Base-by-base conservation (phyloP, 2,113 vertebrate genomes). In the Tetrao urogallus region DNA sequence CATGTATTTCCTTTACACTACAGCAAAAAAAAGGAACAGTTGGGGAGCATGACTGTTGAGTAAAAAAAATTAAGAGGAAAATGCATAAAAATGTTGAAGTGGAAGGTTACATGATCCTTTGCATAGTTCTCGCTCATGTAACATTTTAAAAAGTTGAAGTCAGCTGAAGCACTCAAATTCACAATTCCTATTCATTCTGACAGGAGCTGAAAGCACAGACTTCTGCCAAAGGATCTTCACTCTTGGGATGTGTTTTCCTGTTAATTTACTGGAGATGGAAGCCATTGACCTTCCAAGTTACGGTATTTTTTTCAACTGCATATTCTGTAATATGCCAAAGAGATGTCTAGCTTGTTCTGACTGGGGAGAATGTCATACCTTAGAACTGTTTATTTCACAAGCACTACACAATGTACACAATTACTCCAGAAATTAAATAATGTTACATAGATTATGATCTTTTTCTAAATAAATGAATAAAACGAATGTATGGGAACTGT, bases 301-400 rank as follows among this genome's bases (percentile, higher is more conserved):
- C 18, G 16, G 7, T 56, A 1, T 3, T 28, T 52, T 89, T 88
- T 90, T 27, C 28, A 13, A 5, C 69, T 80, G 8, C 10, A 30
- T 38, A 43, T 17, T 54, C 84, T 7, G 6, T 32, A 50, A 45
- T 54, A 36, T 10, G 45, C 11, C 82, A 79, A 61, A 88, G 30
- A 79, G 80, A 80, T 19, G 34, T 15, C 8, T n/a, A 20, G 7
- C 14, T 71, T 58, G 14, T 86, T 92, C 38, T 67, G 22, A 27
- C 17, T 48, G 24, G 16, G 34, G 7, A 64, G 20, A 20, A 5
- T 72, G 10, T 58, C 7, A 7, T 45, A 73, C 19, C 36, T 50
- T n/a, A 85, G 87, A 27, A 30, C 13, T 57, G 1, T 43, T 90
- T 86, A 48, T 89, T 82, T 87, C 57, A 94, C 13, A 45, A 64